A percentile compares a stretch with the other conserved stretches of the same genome.
phyloP scores from a whole-genome alignment of 2,888 invertebrate species.

The Eristalis pertinax region DNA sequence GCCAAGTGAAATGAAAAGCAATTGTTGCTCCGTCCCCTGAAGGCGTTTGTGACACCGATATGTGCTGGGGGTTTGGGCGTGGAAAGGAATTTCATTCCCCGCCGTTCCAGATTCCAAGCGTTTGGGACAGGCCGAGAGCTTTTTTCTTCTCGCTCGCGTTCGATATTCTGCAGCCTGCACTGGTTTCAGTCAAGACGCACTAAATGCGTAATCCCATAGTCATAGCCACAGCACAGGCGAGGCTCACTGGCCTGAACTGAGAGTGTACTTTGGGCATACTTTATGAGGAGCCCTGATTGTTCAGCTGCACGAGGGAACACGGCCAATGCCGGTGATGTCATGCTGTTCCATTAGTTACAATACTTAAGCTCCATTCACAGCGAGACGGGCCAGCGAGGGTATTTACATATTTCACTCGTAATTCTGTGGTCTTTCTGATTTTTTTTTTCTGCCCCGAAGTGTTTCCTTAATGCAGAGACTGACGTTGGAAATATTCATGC shows the following conservation, averaged over 20 bases:
- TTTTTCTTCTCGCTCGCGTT: constrained; percentile 46
- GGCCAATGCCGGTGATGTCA: constrained; percentile 4
- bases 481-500: neutral
- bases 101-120: constrained; percentile 58
- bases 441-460: neutral
- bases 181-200: constrained; percentile 15
- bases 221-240: no score
- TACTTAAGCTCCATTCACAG: neutral
- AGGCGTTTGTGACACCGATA: constrained; percentile 21
- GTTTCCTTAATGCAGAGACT: neutral
- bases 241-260: neutral
- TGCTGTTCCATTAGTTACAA: neutral
- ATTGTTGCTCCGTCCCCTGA: constrained; percentile 64
- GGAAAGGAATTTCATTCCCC: constrained; percentile 63
- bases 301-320: neutral
- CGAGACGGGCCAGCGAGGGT: neutral
- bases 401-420: constrained; percentile 34
- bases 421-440: neutral
- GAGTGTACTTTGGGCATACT: constrained; percentile 10
- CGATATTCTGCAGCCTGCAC: constrained; percentile 68
- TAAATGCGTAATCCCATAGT: constrained; percentile 35
- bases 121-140: constrained; percentile 61
- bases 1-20: constrained; percentile 68
- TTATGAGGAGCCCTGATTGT: constrained; percentile 17
- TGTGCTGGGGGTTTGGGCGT: constrained; percentile 54